Percentiles rank a stretch among this genome's conserved stretches.
Evolutionary conservation across 1,140 invertebrate species (phyloP).

Genomic region (Nasonia vitripennis): DNA sequence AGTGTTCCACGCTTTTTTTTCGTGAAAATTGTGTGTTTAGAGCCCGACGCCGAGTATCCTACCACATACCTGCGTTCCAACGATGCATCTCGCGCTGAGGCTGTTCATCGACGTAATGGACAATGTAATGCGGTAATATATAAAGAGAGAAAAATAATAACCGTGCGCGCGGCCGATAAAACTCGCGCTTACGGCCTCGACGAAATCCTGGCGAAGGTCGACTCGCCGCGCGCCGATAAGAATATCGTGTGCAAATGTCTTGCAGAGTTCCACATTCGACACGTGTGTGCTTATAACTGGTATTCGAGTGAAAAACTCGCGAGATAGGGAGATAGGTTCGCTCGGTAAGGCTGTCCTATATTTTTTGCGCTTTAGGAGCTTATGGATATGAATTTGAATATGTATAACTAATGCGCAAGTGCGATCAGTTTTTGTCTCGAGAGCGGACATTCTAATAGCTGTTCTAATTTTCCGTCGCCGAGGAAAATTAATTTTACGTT

Average conservation of each 20-base stretch:
- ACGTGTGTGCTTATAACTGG: neutral
- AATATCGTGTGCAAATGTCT: constrained; percentile 50
- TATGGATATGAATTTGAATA: too few relatives aligned
- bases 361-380: too few relatives aligned
- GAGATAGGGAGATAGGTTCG: neutral
- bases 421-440: too few relatives aligned
- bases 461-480: too few relatives aligned
- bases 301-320: neutral
- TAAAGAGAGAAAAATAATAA: constrained; percentile 32
- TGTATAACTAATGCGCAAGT: too few relatives aligned
- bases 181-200: constrained; percentile 58
- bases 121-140: constrained; percentile 23
- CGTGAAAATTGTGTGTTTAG: neutral
- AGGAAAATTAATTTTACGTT: neutral
- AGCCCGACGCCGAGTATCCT: too few relatives aligned
- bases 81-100: neutral
- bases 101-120: constrained; percentile 34
- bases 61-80: too few relatives aligned
- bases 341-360: too few relatives aligned
- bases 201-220: constrained; percentile 68
- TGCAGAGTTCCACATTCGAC: neutral
- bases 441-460: too few relatives aligned
- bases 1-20: neutral
- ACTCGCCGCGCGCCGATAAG: constrained; percentile 57
- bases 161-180: constrained; percentile 9